phyloP scores from a whole-genome alignment of 2,113 vertebrate species.

The Nipponia nippon region DNA sequence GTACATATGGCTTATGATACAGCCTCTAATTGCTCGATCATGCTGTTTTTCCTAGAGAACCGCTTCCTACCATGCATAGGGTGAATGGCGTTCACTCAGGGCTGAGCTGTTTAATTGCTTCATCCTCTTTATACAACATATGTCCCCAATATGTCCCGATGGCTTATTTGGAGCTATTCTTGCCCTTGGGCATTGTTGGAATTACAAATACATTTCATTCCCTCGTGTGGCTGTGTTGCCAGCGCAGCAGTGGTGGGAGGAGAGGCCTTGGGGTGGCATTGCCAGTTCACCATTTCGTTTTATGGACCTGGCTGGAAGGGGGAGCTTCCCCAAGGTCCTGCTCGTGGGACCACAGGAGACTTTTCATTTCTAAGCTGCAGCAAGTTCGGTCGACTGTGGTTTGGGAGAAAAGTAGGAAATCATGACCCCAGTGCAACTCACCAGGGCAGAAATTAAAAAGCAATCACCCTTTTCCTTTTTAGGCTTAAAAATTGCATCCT shows the following conservation, averaged over 20 bases:
- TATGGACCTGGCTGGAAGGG: not conserved
- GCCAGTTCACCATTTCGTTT: not conserved
- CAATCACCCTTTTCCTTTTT: not conserved
- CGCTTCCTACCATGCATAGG: not conserved
- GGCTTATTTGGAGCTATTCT: not conserved
- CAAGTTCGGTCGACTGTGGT: not conserved
- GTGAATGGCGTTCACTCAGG: not conserved
- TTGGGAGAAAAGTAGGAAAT: not conserved
- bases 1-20: not conserved
- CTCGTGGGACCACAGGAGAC: fast-evolving
- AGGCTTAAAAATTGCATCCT: not conserved
- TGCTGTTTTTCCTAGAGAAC: not conserved
- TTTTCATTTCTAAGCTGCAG: not conserved
- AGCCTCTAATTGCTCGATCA: not conserved
- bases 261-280: not conserved
- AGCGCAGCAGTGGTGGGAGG: not conserved
- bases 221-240: fast-evolving
- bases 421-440: not conserved
- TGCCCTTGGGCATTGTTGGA: not conserved
- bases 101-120: not conserved
- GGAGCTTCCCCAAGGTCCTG: not conserved
- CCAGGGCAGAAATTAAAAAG: constrained; percentile 11
- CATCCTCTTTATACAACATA: not conserved
- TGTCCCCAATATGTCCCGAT: not conserved
- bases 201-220: not conserved